Evolutionary conservation across 2,797 vertebrate genomes (phyloP).

Genomic region (Poeciliopsis infans): DNA sequence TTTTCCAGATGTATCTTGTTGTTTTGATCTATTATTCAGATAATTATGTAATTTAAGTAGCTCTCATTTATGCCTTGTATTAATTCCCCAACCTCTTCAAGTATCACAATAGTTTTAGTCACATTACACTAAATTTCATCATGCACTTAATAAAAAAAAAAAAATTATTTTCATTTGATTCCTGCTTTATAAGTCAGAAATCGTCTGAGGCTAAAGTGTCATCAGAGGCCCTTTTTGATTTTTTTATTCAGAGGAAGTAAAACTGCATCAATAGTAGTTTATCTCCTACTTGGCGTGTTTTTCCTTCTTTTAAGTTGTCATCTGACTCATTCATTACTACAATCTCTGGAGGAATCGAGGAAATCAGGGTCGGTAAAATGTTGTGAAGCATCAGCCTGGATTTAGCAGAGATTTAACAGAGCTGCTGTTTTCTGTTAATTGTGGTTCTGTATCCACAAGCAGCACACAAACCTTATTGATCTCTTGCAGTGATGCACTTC

Average conservation of each 20-base stretch:
- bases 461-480: constrained; percentile 10
- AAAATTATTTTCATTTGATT: background rate
- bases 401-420: constrained; percentile 37
- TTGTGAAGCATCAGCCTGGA: constrained; percentile 50
- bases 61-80: background rate
- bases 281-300: constrained; percentile 40
- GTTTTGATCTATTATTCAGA: background rate
- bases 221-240: constrained; percentile 48
- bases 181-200: background rate
- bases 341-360: constrained; percentile 64
- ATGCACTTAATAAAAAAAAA: background rate
- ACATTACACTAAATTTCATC: background rate
- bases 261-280: constrained; percentile 32
- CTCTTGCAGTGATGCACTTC: constrained; percentile 18
- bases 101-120: background rate
- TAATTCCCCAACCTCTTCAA: background rate
- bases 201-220: background rate
- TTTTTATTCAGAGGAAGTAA: constrained; percentile 33
- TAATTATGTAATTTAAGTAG: background rate
- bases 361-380: constrained; percentile 45
- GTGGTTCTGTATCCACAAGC: constrained; percentile 25
- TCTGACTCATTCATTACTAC: constrained; percentile 59
- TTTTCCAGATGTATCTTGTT: background rate
- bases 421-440: constrained; percentile 53
- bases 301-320: constrained; percentile 23